Percentiles rank a stretch among this genome's conserved stretches.
Evolutionary conservation across 2,888 invertebrate species (phyloP).

Genomic region (Calliphora vomitoria): DNA sequence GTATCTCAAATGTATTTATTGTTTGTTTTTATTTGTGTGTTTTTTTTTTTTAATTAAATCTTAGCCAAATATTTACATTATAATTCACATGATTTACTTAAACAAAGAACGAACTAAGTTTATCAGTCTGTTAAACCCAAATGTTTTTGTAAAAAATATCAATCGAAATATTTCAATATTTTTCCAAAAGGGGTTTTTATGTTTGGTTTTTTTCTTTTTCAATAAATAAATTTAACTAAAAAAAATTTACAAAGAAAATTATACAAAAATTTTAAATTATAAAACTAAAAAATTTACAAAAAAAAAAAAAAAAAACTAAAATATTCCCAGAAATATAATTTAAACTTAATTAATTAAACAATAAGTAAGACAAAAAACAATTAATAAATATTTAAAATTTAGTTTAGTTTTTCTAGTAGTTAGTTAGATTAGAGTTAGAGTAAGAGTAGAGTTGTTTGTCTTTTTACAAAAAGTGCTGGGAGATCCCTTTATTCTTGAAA

Average conservation of each 20-base stretch:
- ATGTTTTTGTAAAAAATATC: slow-evolving; percentile 45
- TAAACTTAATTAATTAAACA: slow-evolving; percentile 9
- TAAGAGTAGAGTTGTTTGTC: slow-evolving; percentile 43
- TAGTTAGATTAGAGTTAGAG: slow-evolving; percentile 53
- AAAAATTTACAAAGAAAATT: slow-evolving; percentile 31
- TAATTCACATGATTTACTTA: slow-evolving; percentile 73
- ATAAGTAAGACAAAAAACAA: slow-evolving; percentile 28
- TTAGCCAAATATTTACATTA: slow-evolving; percentile 79
- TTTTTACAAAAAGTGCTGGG: slow-evolving; percentile 74
- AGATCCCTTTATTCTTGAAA: slow-evolving; percentile 65
- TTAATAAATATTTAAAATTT: slow-evolving; percentile 46
- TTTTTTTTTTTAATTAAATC: slow-evolving; percentile 48
- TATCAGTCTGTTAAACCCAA: slow-evolving; percentile 82
- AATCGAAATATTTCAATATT: slow-evolving; percentile 48
- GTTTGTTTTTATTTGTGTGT: slow-evolving; percentile 11
- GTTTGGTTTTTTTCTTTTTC: slow-evolving; percentile 33
- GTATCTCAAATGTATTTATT: slow-evolving; percentile 36
- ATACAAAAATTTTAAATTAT: slow-evolving; percentile 29
- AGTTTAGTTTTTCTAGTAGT: slow-evolving; percentile 45
- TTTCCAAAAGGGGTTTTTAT: slow-evolving; percentile 49
- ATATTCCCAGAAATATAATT: slow-evolving; percentile 28
- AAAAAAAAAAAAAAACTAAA: background rate
- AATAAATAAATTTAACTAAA: slow-evolving; percentile 57
- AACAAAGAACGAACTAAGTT: slow-evolving; percentile 79
- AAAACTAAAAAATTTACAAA: slow-evolving; percentile 23